A percentile compares a stretch with the other conserved stretches of the same genome.
Evolutionary conservation across 2,113 vertebrate genomes (phyloP).

Genomic region (Saccopteryx leptura): DNA sequence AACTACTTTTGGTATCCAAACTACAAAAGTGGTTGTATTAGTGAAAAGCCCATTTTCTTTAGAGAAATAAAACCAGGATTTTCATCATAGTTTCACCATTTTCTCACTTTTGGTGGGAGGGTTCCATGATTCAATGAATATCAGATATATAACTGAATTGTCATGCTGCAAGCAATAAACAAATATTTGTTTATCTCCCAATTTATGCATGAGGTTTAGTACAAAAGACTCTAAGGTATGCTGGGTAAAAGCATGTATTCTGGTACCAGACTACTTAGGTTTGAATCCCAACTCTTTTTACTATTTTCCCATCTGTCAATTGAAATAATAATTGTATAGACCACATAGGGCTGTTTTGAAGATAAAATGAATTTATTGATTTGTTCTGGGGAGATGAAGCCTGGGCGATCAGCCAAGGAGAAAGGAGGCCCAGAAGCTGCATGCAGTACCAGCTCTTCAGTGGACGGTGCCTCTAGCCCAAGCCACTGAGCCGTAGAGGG

Average conservation of each 20-base stretch:
- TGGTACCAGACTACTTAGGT: background rate
- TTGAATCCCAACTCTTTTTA: background rate
- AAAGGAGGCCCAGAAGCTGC: background rate
- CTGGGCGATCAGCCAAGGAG: background rate
- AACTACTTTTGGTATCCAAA: slow-evolving; percentile 15
- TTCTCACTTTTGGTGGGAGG: background rate
- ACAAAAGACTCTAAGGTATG: background rate
- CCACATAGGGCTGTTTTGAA: background rate
- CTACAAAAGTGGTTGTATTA: background rate
- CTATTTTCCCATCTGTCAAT: background rate
- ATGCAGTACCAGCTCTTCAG: background rate
- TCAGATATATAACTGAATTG: background rate
- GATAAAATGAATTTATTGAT: background rate
- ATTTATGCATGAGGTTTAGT: background rate
- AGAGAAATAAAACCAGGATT: background rate
- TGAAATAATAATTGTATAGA: background rate
- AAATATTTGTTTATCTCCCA: background rate
- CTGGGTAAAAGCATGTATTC: background rate
- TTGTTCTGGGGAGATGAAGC: background rate
- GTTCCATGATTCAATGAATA: background rate
- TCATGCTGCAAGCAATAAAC: background rate
- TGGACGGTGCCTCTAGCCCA: background rate
- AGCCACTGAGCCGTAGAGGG: fast-evolving
- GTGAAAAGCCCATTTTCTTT: slow-evolving; percentile 1
- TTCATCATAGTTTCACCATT: background rate